Percentiles rank a stretch among this genome's conserved stretches.
Conservation (phyloP, 2,797 vertebrate species). For the Sebastes vulpes region DNA sequence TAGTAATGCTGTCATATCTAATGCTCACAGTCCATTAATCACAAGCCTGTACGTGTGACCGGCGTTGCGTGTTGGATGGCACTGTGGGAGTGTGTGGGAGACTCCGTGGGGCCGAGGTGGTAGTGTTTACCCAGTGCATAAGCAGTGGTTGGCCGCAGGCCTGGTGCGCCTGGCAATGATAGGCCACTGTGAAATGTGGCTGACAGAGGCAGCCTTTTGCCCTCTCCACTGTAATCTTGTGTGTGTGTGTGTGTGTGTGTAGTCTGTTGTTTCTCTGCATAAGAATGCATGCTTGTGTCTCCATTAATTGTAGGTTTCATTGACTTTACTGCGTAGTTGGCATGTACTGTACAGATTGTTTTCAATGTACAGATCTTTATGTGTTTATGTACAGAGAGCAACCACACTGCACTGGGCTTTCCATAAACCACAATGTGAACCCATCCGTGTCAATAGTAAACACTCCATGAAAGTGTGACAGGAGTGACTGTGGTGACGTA, state of each 20-base stretch:
- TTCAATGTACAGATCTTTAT: background rate
- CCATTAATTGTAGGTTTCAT: slow-evolving; percentile 25
- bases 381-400: background rate
- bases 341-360: background rate
- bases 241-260: background rate
- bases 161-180: slow-evolving; percentile 70
- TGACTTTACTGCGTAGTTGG: background rate
- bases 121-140: slow-evolving; percentile 78
- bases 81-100: slow-evolving; percentile 44
- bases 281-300: background rate
- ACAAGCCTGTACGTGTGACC: slow-evolving; percentile 63
- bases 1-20: slow-evolving; percentile 67
- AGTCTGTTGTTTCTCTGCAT: slow-evolving; percentile 3
- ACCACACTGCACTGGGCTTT: background rate
- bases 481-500: too few species aligned
- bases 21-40: slow-evolving; percentile 82
- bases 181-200: slow-evolving; percentile 86
- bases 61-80: slow-evolving; percentile 40
- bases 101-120: slow-evolving; percentile 61
- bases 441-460: too few species aligned
- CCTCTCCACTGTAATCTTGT: slow-evolving; percentile 54
- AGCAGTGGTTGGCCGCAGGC: slow-evolving; percentile 79
- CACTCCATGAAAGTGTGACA: too few species aligned
- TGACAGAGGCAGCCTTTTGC: slow-evolving; percentile 79
- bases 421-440: too few species aligned